These are phyloP conservation scores for Heterotilapia buettikoferi DNA, from an alignment of 2,113 vertebrate genomes.

Conservation along the genomic window DNA sequence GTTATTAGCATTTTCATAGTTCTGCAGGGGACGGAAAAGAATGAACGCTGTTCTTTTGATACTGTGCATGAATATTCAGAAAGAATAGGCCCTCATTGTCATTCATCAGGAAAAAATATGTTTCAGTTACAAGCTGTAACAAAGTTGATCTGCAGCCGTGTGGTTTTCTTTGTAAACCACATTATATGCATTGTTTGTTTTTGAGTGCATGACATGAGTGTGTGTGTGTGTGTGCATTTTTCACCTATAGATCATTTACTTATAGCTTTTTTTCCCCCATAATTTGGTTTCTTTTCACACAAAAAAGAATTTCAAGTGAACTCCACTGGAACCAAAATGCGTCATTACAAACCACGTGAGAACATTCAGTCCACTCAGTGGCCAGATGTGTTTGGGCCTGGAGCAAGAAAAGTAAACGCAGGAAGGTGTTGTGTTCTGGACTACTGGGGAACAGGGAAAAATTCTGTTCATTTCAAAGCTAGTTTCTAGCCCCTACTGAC, in stretches of 20 bases:
- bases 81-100: conserved; percentile 24
- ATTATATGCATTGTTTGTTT: neutral
- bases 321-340: neutral
- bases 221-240: neutral
- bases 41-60: conserved; percentile 32
- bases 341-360: neutral
- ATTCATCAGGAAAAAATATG: conserved; percentile 17
- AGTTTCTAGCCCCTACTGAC: accelerated
- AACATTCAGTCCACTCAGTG: neutral
- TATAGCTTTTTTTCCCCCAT: neutral
- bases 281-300: neutral
- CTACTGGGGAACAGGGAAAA: neutral
- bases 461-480: neutral
- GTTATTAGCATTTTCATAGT: conserved; percentile 51
- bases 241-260: neutral
- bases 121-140: conserved; percentile 17
- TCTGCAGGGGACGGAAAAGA: conserved; percentile 28
- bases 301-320: neutral
- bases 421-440: neutral
- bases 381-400: neutral
- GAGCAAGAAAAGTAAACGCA: neutral
- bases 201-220: neutral
- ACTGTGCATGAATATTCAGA: conserved; percentile 57
- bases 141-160: conserved; percentile 13
- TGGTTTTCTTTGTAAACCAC: neutral